A percentile compares a stretch with the other conserved stretches of the same genome.
Conservation (phyloP, 2,888 invertebrate species). For the Macaria liturata region DNA sequence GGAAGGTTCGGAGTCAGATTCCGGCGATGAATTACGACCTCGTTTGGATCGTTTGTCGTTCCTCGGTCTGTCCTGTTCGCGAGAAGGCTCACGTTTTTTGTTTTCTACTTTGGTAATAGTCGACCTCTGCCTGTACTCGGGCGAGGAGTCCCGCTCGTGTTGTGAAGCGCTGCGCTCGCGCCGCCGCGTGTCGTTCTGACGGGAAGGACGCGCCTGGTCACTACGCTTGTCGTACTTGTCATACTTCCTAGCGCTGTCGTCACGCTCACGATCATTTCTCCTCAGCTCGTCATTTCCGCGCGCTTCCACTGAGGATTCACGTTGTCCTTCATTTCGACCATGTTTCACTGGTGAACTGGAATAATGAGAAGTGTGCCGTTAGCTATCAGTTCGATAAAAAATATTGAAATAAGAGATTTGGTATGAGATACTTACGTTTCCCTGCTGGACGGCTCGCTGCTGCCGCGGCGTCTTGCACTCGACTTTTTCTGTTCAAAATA, state of each 20-base stretch:
- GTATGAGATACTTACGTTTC: conserved; percentile 54
- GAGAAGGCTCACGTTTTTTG: conserved; percentile 53
- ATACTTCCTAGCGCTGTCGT: conserved; percentile 57
- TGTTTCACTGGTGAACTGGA: conserved; percentile 71
- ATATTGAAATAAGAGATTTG: not conserved
- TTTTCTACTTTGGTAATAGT: conserved; percentile 65
- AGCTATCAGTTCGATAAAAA: not conserved
- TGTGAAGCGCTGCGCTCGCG: conserved; percentile 56
- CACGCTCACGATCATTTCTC: conserved; percentile 71
- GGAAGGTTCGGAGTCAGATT: conserved; percentile 53
- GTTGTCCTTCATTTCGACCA: conserved; percentile 54
- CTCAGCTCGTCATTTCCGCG: conserved; percentile 63
- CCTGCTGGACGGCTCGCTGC: conserved; percentile 64
- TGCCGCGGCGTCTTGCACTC: conserved; percentile 68
- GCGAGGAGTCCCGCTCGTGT: conserved; percentile 52
- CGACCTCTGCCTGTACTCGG: conserved; percentile 58
- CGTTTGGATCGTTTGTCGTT: conserved; percentile 53
- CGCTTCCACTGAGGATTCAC: conserved; percentile 59
- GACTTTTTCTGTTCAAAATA: conserved; percentile 77
- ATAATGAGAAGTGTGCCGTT: conserved; percentile 21
- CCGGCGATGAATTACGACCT: conserved; percentile 51
- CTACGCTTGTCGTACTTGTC: conserved; percentile 67
- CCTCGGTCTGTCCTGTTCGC: conserved; percentile 49
- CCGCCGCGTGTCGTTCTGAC: conserved; percentile 48
- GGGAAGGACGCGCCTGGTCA: conserved; percentile 44